Evolutionary conservation across 2,113 vertebrate genomes (phyloP).

Genomic region (Spheniscus mendiculus): DNA sequence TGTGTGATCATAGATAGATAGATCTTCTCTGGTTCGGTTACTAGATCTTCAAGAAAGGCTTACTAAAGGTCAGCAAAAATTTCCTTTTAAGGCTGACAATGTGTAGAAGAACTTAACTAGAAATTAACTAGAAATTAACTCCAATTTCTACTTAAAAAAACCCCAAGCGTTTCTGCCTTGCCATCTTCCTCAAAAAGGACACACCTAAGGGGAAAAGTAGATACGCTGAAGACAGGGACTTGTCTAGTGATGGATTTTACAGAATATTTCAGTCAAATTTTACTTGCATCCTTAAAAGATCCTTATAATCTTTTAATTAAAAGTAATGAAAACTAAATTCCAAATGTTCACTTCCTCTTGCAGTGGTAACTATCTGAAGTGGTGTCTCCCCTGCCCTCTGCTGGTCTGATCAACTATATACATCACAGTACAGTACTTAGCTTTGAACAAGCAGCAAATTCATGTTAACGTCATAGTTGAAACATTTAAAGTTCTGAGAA

Average conservation of each 20-base stretch:
- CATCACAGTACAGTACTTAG: fast-evolving
- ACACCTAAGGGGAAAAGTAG: neutral
- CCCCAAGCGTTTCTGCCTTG: neutral
- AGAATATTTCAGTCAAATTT: neutral
- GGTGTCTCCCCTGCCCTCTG: conserved; percentile 20
- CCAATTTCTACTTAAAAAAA: neutral
- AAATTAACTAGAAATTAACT: neutral
- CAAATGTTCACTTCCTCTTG: neutral
- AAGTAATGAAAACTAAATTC: neutral
- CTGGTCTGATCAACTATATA: neutral
- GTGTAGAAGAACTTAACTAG: neutral
- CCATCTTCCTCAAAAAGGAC: neutral
- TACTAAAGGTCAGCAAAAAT: neutral
- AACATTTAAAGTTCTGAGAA: neutral
- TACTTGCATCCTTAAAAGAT: neutral
- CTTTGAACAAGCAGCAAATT: neutral
- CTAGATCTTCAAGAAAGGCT: neutral
- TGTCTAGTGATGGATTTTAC: neutral
- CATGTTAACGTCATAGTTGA: neutral
- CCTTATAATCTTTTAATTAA: neutral
- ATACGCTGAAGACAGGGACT: neutral
- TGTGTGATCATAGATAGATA: neutral
- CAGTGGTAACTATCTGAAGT: neutral
- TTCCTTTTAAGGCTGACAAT: neutral
- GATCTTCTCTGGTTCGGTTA: neutral